phyloP scores from a whole-genome alignment of 2,113 vertebrate genomes.

The Sciurus niger region DNA sequence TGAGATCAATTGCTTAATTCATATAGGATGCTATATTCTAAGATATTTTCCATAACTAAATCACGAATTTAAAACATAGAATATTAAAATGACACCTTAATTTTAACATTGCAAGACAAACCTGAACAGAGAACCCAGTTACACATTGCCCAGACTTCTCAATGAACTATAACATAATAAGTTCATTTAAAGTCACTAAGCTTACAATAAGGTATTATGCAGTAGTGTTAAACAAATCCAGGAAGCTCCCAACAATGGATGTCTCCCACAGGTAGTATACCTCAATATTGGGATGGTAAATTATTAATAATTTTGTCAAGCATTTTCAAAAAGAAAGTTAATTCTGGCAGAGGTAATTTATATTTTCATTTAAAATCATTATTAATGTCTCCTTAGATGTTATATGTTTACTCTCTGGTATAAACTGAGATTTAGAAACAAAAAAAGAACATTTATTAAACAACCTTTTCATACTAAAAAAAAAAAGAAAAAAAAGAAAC shows the following conservation, averaged over 20 bases:
- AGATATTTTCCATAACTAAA: neutral
- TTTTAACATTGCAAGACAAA: neutral
- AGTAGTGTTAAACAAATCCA: neutral
- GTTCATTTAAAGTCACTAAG: neutral
- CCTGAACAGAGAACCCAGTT: neutral
- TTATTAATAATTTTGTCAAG: neutral
- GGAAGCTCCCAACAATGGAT: neutral
- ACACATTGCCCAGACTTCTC: neutral
- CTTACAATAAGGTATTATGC: neutral
- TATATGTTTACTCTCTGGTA: neutral
- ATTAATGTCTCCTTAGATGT: neutral
- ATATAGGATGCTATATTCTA: constrained; percentile 10
- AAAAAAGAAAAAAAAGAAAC: neutral
- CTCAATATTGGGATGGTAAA: neutral
- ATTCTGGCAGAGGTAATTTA: neutral
- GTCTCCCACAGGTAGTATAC: neutral
- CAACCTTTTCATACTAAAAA: neutral
- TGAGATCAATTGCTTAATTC: neutral
- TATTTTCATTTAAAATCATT: constrained; percentile 4
- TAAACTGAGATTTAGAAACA: constrained; percentile 10
- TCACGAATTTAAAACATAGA: constrained; percentile 38
- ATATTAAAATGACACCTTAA: neutral
- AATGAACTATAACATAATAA: constrained; percentile 25
- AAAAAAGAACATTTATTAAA: neutral
- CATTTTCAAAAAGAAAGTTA: neutral